Conservation (phyloP, 1,140 invertebrate species). For the Prorops nasuta region DNA sequence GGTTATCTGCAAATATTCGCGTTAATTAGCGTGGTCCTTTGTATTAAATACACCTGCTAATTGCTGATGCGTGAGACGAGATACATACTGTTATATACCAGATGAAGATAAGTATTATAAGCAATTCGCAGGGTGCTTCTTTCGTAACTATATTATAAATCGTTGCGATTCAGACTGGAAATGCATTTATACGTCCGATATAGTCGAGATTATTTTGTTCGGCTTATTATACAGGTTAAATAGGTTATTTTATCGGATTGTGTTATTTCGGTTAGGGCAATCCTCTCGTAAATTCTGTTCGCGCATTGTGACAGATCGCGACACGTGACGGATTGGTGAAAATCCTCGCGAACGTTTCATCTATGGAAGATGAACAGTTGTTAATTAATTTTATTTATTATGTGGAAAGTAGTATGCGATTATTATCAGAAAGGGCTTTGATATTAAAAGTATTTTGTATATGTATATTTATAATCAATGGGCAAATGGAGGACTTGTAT, state of each 20-base stretch:
- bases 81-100: slow-evolving; percentile 30
- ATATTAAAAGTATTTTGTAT: no score
- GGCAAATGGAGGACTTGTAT: no score
- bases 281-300: no score
- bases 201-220: slow-evolving; percentile 37
- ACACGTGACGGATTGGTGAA: no score
- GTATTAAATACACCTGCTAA: slow-evolving; percentile 31
- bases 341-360: no score
- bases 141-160: slow-evolving; percentile 1
- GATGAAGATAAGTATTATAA: slow-evolving; percentile 24
- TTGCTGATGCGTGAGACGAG: slow-evolving; percentile 29
- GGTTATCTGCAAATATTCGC: slow-evolving; percentile 9
- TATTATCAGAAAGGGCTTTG: no score
- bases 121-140: slow-evolving; percentile 8
- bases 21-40: slow-evolving; percentile 29
- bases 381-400: no score
- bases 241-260: slow-evolving; percentile 27
- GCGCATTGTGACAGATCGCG: no score
- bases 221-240: slow-evolving; percentile 23
- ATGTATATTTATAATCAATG: no score
- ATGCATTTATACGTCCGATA: slow-evolving; percentile 31
- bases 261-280: no score
- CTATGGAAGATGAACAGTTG: no score
- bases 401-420: no score
- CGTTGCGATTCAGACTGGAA: slow-evolving; percentile 37